phyloP scores from a whole-genome alignment of 2,797 vertebrate genomes.

The Anniella stebbinsi region DNA sequence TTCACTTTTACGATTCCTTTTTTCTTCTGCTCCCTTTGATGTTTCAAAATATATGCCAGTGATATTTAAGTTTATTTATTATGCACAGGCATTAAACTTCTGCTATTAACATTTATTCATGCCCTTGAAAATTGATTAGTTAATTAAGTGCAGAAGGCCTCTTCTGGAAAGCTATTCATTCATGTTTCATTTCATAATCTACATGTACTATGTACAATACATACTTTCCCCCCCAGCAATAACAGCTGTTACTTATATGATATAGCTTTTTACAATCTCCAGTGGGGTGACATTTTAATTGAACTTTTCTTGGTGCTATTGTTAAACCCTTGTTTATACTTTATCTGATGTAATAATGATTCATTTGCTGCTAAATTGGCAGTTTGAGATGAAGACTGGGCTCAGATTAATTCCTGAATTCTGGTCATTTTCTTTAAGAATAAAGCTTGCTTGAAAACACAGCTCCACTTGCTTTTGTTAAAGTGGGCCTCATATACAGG shows the following conservation, averaged over 20 bases:
- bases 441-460: neutral
- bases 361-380: slow-evolving; percentile 29
- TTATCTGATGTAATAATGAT: slow-evolving; percentile 33
- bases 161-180: slow-evolving; percentile 70
- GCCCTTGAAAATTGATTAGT: slow-evolving; percentile 78
- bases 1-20: slow-evolving; percentile 69
- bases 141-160: slow-evolving; percentile 75
- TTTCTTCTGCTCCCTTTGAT: slow-evolving; percentile 75
- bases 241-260: slow-evolving; percentile 47
- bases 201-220: slow-evolving; percentile 48
- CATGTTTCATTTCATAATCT: slow-evolving; percentile 76
- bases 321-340: slow-evolving; percentile 45
- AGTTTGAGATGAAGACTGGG: neutral
- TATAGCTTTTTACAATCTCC: slow-evolving; percentile 31
- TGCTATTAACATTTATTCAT: slow-evolving; percentile 80
- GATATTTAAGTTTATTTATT: slow-evolving; percentile 81
- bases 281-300: slow-evolving; percentile 1
- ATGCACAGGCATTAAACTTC: slow-evolving; percentile 78
- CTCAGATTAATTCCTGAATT: neutral
- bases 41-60: slow-evolving; percentile 75
- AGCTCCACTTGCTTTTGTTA: neutral
- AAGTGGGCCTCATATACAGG: neutral
- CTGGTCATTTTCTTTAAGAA: neutral
- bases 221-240: slow-evolving; percentile 35
- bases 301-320: slow-evolving; percentile 32